Evolutionary conservation across 2,888 invertebrate genomes (phyloP).

Genomic region (Bugula neritina): DNA sequence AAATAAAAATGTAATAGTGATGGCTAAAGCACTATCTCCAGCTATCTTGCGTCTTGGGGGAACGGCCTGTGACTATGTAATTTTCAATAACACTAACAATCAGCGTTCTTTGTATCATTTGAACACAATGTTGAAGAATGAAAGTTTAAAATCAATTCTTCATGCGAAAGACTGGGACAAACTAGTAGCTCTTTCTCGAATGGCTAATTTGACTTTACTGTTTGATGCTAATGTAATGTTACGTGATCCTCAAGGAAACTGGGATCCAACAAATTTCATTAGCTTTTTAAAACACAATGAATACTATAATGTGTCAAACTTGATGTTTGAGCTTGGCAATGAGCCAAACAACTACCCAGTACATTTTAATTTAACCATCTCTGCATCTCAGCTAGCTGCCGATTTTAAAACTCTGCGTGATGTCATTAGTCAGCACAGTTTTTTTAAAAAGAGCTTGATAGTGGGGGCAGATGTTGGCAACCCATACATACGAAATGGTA

Average conservation of each 20-base stretch:
- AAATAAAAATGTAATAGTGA: background rate
- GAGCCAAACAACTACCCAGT: conserved; percentile 28
- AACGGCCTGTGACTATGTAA: conserved; percentile 2
- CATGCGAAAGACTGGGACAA: conserved; percentile 59
- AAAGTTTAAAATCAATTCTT: background rate
- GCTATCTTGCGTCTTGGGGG: conserved; percentile 17
- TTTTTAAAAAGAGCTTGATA: conserved; percentile 22
- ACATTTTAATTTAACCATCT: conserved; percentile 20
- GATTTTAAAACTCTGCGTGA: conserved; percentile 30
- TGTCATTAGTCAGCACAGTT: background rate
- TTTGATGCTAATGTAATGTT: conserved; percentile 68
- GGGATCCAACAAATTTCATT: conserved; percentile 66
- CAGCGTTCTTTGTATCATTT: background rate
- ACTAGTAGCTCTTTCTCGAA: conserved; percentile 61
- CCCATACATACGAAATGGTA: background rate
- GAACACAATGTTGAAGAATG: background rate
- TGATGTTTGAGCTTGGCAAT: conserved; percentile 29
- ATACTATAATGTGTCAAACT: conserved; percentile 40
- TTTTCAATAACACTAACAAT: background rate
- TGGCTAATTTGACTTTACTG: conserved; percentile 61
- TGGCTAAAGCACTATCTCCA: conserved; percentile 9
- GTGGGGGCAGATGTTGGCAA: conserved; percentile 33
- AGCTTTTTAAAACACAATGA: conserved; percentile 63
- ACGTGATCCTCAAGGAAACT: conserved; percentile 58
- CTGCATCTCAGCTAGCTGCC: conserved; percentile 31